phyloP scores from a whole-genome alignment of 2,113 vertebrate species.

The Corythornis vintsioides region DNA sequence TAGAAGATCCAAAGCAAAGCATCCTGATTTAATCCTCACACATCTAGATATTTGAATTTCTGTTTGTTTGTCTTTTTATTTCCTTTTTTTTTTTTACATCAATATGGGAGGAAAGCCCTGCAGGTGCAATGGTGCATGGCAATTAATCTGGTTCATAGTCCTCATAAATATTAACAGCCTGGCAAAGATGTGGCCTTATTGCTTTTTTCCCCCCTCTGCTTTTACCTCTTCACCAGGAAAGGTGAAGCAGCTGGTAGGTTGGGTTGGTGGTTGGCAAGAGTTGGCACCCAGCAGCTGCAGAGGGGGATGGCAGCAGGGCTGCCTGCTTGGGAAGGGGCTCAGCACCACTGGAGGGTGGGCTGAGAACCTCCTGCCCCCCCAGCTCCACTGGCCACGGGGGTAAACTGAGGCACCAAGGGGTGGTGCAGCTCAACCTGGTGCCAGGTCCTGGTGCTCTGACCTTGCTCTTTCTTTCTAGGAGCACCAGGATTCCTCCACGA shows the following conservation, averaged over 20 bases:
- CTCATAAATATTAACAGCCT: slow-evolving; percentile 78
- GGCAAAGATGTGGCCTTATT: slow-evolving; percentile 74
- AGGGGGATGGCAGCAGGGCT: background rate
- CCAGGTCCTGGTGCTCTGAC: background rate
- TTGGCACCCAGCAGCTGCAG: background rate
- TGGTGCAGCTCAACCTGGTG: background rate
- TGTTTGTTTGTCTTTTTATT: slow-evolving; percentile 35
- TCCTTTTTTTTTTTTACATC: background rate
- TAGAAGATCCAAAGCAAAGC: background rate
- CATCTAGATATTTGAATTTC: background rate
- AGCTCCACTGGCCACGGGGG: background rate
- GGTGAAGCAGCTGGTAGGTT: background rate
- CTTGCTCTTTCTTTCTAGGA: background rate
- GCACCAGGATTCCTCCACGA: background rate
- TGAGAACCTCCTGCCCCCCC: background rate
- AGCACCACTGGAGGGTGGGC: background rate
- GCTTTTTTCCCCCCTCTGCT: slow-evolving; percentile 56
- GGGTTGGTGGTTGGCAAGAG: too few species aligned
- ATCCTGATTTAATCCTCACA: background rate
- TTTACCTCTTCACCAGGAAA: slow-evolving; percentile 28
- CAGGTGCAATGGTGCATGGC: slow-evolving; percentile 74
- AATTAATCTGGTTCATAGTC: slow-evolving; percentile 75
- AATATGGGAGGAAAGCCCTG: slow-evolving; percentile 62
- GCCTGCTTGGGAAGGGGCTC: background rate
- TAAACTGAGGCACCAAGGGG: background rate